phyloP scores from a whole-genome alignment of 1,140 invertebrate genomes.

The Drosophila nikananu region DNA sequence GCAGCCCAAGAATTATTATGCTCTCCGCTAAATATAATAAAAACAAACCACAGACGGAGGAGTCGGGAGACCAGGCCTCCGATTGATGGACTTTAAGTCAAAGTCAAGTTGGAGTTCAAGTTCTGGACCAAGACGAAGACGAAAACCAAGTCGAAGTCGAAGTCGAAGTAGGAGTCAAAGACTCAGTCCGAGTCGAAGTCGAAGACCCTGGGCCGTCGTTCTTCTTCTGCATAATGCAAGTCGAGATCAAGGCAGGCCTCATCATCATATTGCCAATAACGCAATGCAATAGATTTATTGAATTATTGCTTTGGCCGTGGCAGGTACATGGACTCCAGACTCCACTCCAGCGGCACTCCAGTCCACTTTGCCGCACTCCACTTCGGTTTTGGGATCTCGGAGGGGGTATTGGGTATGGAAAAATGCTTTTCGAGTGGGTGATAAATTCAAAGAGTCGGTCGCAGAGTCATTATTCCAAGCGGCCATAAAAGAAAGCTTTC shows the following conservation, averaged over 20 bases:
- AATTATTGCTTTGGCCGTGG: slow-evolving; percentile 84
- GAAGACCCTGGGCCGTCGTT: slow-evolving; percentile 45
- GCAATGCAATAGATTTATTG: slow-evolving; percentile 85
- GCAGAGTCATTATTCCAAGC: slow-evolving; percentile 66
- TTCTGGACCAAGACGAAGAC: slow-evolving; percentile 63
- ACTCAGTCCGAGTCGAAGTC: background rate
- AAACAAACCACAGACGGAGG: slow-evolving; percentile 77
- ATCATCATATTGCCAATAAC: slow-evolving; percentile 84
- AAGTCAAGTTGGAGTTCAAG: slow-evolving; percentile 83
- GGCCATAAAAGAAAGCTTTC: slow-evolving; percentile 81
- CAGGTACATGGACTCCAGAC: slow-evolving; percentile 80
- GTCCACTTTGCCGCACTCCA: slow-evolving; percentile 40
- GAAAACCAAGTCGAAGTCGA: slow-evolving; percentile 48
- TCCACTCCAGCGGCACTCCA: slow-evolving; percentile 46
- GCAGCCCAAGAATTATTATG: slow-evolving; percentile 80
- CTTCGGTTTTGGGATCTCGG: slow-evolving; percentile 8
- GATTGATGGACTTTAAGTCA: slow-evolving; percentile 83
- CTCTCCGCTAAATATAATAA: slow-evolving; percentile 84
- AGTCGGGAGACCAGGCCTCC: slow-evolving; percentile 29
- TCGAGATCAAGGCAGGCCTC: slow-evolving; percentile 56
- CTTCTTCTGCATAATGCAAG: slow-evolving; percentile 60
- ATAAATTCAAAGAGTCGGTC: slow-evolving; percentile 77
- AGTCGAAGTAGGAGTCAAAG: background rate
- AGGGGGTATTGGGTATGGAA: slow-evolving; percentile 45
- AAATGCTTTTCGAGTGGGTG: slow-evolving; percentile 81